These are phyloP conservation scores for Lipophrys pholis DNA, from an alignment of 2,113 vertebrate species.

Conservation along the genomic window DNA sequence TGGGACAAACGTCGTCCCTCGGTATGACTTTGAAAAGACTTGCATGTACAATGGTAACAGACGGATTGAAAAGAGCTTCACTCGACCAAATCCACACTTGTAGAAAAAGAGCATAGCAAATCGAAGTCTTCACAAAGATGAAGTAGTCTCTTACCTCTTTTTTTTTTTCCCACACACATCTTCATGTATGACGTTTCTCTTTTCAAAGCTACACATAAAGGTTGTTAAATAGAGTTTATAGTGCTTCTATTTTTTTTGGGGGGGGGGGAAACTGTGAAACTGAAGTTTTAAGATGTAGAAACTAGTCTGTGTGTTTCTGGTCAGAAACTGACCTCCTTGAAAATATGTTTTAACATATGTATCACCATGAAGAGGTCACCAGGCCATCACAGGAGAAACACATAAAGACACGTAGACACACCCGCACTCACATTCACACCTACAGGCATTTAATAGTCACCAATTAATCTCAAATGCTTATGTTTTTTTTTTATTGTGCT, in stretches of 20 bases:
- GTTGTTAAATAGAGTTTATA: not conserved
- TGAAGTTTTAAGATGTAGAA: too few species aligned
- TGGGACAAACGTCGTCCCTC: slow-evolving; percentile 18
- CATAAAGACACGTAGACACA: too few species aligned
- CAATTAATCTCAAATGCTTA: too few species aligned
- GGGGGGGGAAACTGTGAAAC: not conserved
- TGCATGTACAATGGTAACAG: slow-evolving; percentile 5
- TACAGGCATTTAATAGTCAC: too few species aligned
- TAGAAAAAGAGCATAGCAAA: slow-evolving; percentile 18
- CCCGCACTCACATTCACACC: too few species aligned
- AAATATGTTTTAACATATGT: too few species aligned
- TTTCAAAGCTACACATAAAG: not conserved
- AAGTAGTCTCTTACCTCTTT: not conserved
- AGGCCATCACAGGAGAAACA: too few species aligned
- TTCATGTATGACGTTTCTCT: not conserved
- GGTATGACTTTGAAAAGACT: slow-evolving; percentile 24
- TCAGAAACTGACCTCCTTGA: too few species aligned
- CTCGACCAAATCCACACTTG: slow-evolving; percentile 11
- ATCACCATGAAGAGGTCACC: too few species aligned
- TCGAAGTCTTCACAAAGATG: slow-evolving; percentile 15
- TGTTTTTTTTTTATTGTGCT: too few species aligned
- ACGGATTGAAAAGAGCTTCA: slow-evolving; percentile 18
- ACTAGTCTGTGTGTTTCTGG: too few species aligned
- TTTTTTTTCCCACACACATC: not conserved
- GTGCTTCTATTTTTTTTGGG: too few species aligned